These are phyloP conservation scores for Macaca nemestrina DNA, from an alignment of 2,113 vertebrate genomes.

Conservation along the genomic window DNA sequence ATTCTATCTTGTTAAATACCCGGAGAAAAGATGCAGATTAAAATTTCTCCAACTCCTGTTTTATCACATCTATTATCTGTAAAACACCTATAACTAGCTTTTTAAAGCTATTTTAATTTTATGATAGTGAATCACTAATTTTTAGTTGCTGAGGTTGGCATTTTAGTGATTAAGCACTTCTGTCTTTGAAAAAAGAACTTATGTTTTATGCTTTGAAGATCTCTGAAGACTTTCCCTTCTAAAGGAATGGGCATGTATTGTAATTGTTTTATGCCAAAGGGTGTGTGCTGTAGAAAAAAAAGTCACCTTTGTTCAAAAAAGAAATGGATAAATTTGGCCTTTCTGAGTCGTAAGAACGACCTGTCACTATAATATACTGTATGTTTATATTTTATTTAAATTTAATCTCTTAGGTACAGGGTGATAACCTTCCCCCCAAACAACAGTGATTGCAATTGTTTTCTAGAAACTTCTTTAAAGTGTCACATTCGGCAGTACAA, in stretches of 20 bases:
- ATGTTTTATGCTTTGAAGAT: constrained; percentile 88
- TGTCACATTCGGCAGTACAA: constrained; percentile 87
- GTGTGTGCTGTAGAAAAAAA: constrained; percentile 83
- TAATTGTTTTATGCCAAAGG: constrained; percentile 86
- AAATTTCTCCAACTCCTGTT: constrained; percentile 63
- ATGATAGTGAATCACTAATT: constrained; percentile 85
- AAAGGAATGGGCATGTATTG: constrained; percentile 87
- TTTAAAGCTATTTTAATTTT: constrained; percentile 87
- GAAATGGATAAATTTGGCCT: constrained; percentile 79
- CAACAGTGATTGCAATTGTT: constrained; percentile 77
- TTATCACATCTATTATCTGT: constrained; percentile 84
- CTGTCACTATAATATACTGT: constrained; percentile 85
- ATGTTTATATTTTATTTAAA: constrained; percentile 86
- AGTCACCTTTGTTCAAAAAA: constrained; percentile 75
- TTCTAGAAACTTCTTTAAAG: constrained; percentile 86
- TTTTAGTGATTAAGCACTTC: constrained; percentile 87
- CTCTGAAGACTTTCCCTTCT: constrained; percentile 84
- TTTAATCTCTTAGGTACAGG: constrained; percentile 80
- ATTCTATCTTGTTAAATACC: not conserved
- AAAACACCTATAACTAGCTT: constrained; percentile 84
- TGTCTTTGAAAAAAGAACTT: constrained; percentile 61
- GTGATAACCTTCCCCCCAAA: constrained; percentile 78
- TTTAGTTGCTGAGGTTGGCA: constrained; percentile 84
- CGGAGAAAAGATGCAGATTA: not conserved
- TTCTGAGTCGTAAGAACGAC: constrained; percentile 77